Evolutionary conservation across 2,888 invertebrate species (phyloP), one percentile per base, ranked within the genome.

Genomic region (Melieria crassipennis): DNA sequence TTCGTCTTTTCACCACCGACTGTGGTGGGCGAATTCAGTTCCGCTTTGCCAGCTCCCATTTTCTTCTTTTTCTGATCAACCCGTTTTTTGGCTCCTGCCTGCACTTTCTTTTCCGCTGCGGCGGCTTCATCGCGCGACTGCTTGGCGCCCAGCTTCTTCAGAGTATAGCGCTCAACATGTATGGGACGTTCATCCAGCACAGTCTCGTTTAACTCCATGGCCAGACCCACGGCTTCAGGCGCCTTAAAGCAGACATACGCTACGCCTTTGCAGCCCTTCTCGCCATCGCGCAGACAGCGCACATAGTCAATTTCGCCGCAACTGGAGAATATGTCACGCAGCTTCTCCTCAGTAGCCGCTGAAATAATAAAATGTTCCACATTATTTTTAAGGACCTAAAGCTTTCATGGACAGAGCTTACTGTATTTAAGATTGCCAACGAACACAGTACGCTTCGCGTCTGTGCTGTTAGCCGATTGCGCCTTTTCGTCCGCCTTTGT

Each of bases 301-400:
- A 87, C 80, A 69, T 86, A 87, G 43, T 87, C 84, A 30, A 87
- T 82, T 69, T 85, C 83, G 0, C 87, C 87, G 67, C 87, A 86
- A 69, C 80, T 84, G 4, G 81, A 83, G 71, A 87, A 87, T 56
- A 85, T 83, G 64, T 85, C 83, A 13, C 82, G 81, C 7, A 87
- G 72, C 13, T 83, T 81, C 16, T 85, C 81, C 67, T 87, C 87
- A 30, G 78, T 85, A 5, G 85, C 82, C 63, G 83, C 87, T 86
- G 45, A 5, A 79, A 75, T 58, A 13, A 58, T 56, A 7, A 10
- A 3, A 46, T 11, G n/a, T 9, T 43, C 10, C 10, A 45, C n/a
- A 45, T 62, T 11, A 11, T n/a, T 62, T 30, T 30, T 30, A 30
- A 30, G 1, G 3, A 30, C 3, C 1, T 30, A 30, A 30, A 30